These are phyloP conservation scores for Eilema caniola DNA, from an alignment of 2,888 invertebrate species.

Conservation along the genomic window DNA sequence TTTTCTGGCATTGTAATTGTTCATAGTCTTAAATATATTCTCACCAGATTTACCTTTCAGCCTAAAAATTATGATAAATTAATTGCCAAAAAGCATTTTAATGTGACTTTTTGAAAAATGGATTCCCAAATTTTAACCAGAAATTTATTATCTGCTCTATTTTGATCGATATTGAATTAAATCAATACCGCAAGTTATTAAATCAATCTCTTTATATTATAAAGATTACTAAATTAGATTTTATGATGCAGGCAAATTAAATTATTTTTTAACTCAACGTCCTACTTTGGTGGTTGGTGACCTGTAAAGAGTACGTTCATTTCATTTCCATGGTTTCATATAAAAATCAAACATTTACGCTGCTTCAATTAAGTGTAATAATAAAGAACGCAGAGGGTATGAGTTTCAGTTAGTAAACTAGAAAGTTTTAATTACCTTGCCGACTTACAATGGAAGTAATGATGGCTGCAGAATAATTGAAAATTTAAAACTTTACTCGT, in stretches of 20 bases:
- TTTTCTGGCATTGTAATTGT: too few species aligned
- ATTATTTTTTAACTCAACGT: too few species aligned
- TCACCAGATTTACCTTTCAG: background rate
- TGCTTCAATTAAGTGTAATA: constrained; percentile 34
- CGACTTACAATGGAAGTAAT: constrained; percentile 54
- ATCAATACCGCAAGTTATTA: too few species aligned
- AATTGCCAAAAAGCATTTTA: background rate
- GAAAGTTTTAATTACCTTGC: constrained; percentile 59
- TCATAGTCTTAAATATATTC: background rate
- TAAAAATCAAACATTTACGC: constrained; percentile 15
- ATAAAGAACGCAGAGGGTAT: constrained; percentile 33
- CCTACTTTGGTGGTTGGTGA: too few species aligned
- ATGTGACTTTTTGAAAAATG: too few species aligned
- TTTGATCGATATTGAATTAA: too few species aligned
- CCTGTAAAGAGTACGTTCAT: background rate
- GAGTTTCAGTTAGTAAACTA: constrained; percentile 51
- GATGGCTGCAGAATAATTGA: constrained; percentile 36
- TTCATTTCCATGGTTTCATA: background rate
- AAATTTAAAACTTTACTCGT: constrained; percentile 40
- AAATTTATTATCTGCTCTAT: too few species aligned
- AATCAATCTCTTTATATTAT: too few species aligned
- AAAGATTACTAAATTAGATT: too few species aligned
- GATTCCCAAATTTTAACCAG: too few species aligned
- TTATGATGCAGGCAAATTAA: too few species aligned
- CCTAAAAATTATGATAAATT: background rate